These are phyloP conservation scores for Magallana angulata DNA, from an alignment of 1,140 invertebrate species.

Conservation along the genomic window DNA sequence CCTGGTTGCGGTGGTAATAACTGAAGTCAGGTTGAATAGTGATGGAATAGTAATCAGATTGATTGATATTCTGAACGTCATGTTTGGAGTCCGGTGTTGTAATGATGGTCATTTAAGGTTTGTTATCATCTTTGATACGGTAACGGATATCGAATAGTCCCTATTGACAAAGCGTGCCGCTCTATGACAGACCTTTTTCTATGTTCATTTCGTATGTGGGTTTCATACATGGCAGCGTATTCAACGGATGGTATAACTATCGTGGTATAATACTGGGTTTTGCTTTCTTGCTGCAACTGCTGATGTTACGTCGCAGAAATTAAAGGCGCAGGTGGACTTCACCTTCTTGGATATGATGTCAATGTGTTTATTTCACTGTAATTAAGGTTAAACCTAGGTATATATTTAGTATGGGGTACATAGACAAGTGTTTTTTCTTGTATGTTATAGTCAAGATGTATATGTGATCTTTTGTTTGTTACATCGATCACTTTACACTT, in stretches of 20 bases:
- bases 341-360: conserved; percentile 40
- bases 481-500: conserved; percentile 46
- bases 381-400: conserved; percentile 37
- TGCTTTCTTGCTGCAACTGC: conserved; percentile 9
- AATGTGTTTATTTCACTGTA: conserved; percentile 28
- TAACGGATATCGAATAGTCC: conserved; percentile 22
- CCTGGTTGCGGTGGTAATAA: background rate
- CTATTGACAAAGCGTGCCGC: conserved; percentile 7
- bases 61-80: background rate
- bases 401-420: background rate
- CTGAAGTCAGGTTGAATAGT: conserved; percentile 4
- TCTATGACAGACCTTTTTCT: conserved; percentile 42
- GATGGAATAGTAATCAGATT: conserved; percentile 1
- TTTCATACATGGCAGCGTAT: conserved; percentile 50
- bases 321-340: background rate
- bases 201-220: background rate
- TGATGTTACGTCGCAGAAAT: conserved; percentile 42
- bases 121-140: conserved; percentile 34
- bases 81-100: background rate
- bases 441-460: conserved; percentile 5
- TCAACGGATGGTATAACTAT: conserved; percentile 43
- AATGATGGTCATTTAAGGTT: conserved; percentile 4
- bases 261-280: conserved; percentile 40
- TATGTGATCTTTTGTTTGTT: conserved; percentile 31
- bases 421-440: too few species aligned